A percentile compares a stretch with the other conserved stretches of the same genome.
These are phyloP conservation scores for Aratinga solstitialis DNA, from an alignment of 2,797 vertebrate genomes.

Conservation along the genomic window DNA sequence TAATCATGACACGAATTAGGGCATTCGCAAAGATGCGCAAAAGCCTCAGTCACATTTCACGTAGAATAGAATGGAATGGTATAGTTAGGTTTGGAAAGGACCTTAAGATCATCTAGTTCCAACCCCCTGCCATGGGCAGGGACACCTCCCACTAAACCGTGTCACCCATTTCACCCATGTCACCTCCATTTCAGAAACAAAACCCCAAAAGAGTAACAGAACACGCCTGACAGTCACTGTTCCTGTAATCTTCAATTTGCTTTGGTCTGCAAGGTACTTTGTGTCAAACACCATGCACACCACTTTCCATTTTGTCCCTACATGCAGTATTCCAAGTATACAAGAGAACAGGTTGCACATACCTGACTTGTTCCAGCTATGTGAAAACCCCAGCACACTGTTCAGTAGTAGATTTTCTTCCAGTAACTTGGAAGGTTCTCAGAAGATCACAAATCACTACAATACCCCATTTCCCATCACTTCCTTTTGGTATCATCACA, in stretches of 20 bases:
- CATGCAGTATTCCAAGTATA: not conserved
- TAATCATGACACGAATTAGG: not conserved
- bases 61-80: no score
- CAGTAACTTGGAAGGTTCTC: fast-evolving
- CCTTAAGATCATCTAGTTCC: no score
- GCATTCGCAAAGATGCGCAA: not conserved
- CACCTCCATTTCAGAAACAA: not conserved
- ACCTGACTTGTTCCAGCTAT: not conserved
- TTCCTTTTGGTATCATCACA: not conserved
- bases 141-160: no score
- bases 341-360: fast-evolving
- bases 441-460: not conserved
- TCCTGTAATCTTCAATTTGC: not conserved
- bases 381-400: not conserved
- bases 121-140: no score
- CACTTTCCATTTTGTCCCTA: not conserved
- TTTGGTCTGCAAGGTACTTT: not conserved
- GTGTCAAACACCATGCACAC: not conserved
- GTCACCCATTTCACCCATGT: no score
- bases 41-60: not conserved
- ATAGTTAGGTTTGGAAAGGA: no score
- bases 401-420: fast-evolving
- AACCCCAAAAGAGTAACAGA: not conserved
- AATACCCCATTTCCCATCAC: not conserved
- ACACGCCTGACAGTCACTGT: not conserved